A percentile compares a stretch with the other conserved stretches of the same genome.
phyloP scores from a whole-genome alignment of 1,140 invertebrate species.

The Cyclina sinensis region DNA sequence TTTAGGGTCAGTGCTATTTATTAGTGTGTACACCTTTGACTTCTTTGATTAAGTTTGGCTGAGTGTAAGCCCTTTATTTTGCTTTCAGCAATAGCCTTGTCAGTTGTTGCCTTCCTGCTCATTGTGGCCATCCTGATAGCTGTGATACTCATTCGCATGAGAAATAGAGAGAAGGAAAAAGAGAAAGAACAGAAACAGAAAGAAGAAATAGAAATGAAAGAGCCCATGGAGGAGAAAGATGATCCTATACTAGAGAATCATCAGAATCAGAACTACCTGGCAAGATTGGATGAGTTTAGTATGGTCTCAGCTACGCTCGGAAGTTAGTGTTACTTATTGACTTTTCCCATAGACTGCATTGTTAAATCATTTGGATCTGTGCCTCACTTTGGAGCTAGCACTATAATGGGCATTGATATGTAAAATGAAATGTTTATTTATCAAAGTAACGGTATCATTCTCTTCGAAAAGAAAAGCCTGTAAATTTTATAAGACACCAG shows the following conservation, averaged over 20 bases:
- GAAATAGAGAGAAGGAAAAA: slow-evolving; percentile 68
- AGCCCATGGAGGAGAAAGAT: slow-evolving; percentile 76
- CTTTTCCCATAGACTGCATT: too few species aligned
- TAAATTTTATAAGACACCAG: too few species aligned
- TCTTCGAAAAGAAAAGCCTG: too few species aligned
- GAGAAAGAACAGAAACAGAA: slow-evolving; percentile 67
- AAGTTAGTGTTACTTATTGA: too few species aligned
- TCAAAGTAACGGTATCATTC: too few species aligned
- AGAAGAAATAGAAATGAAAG: slow-evolving; percentile 80
- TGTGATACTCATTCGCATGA: slow-evolving; percentile 71
- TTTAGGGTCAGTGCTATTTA: too few species aligned
- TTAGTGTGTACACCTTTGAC: too few species aligned
- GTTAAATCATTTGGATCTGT: too few species aligned
- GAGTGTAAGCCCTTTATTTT: neutral
- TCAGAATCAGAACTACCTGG: slow-evolving; percentile 75
- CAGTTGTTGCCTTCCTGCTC: slow-evolving; percentile 73
- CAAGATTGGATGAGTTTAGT: slow-evolving; percentile 84
- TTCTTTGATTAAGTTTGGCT: too few species aligned
- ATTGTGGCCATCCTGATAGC: slow-evolving; percentile 77
- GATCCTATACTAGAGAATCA: slow-evolving; percentile 49
- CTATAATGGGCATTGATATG: too few species aligned
- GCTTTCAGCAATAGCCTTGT: slow-evolving; percentile 74
- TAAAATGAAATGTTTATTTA: too few species aligned
- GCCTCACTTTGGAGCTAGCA: too few species aligned
- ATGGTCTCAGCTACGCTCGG: slow-evolving; percentile 82